These are phyloP conservation scores for Emmelina monodactyla DNA, from an alignment of 2,888 invertebrate genomes.

Conservation along the genomic window DNA sequence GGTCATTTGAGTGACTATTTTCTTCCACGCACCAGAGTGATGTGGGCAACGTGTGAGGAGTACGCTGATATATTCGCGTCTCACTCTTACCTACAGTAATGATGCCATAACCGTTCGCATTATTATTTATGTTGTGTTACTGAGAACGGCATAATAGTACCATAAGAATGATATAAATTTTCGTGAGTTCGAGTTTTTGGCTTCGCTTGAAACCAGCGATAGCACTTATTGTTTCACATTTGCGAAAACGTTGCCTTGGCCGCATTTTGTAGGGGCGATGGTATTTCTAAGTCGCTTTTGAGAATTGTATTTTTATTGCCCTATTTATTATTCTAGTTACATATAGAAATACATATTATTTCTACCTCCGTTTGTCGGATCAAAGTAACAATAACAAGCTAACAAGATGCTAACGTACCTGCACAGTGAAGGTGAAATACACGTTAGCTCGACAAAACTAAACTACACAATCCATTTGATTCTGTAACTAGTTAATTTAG, in stretches of 20 bases:
- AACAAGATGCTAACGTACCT: no score
- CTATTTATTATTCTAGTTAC: no score
- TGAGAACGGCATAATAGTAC: constrained; percentile 62
- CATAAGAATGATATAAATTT: constrained; percentile 63
- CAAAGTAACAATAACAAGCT: no score
- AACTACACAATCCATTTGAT: no score
- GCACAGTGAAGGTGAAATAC: no score
- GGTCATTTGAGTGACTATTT: neutral
- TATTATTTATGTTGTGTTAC: constrained; percentile 65
- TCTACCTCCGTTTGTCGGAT: no score
- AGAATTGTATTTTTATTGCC: no score
- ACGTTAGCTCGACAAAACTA: no score
- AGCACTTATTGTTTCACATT: constrained; percentile 53
- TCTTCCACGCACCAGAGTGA: neutral
- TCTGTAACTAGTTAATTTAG: neutral
- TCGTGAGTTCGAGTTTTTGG: constrained; percentile 55
- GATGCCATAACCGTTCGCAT: constrained; percentile 59
- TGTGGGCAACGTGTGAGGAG: neutral
- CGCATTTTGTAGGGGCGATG: neutral
- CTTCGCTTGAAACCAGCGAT: constrained; percentile 46
- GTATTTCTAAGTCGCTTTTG: neutral
- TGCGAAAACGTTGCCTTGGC: constrained; percentile 27
- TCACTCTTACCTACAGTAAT: constrained; percentile 53
- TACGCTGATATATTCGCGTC: constrained; percentile 20
- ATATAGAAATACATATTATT: no score